Evolutionary conservation across 2,113 vertebrate species (phyloP).

Genomic region (Atlantisia rogersi): DNA sequence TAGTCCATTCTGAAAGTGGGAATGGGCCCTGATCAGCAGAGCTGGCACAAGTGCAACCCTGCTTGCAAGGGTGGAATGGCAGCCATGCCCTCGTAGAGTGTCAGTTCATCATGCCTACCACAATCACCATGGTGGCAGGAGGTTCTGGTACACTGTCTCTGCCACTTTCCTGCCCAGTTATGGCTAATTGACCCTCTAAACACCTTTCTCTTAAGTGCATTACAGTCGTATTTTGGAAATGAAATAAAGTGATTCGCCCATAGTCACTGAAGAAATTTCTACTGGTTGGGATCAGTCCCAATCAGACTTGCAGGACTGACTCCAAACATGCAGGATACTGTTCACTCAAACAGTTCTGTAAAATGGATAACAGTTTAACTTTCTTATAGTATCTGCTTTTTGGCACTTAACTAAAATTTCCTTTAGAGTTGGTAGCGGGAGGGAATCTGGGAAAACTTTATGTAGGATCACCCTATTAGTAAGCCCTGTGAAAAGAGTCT

Average conservation of each 20-base stretch:
- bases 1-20: not conserved
- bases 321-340: not conserved
- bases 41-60: not conserved
- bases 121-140: not conserved
- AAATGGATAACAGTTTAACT: not conserved
- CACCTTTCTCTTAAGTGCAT: not conserved
- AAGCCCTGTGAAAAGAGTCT: not conserved
- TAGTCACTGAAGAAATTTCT: not conserved
- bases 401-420: not conserved
- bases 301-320: not conserved
- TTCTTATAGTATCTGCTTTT: not conserved
- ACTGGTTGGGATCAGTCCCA: not conserved
- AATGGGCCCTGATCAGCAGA: not conserved
- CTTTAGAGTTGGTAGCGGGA: not conserved
- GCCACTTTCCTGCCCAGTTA: not conserved
- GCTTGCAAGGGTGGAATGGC: rapidly evolving
- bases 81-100: not conserved
- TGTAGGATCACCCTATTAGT: not conserved
- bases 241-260: not conserved
- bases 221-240: not conserved
- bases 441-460: not conserved
- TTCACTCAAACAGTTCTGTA: not conserved
- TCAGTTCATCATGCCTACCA: not conserved
- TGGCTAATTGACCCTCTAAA: not conserved
- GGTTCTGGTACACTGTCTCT: not conserved